Base-by-base conservation (phyloP, 2,113 vertebrate species). In the Tachysurus fulvidraco region DNA sequence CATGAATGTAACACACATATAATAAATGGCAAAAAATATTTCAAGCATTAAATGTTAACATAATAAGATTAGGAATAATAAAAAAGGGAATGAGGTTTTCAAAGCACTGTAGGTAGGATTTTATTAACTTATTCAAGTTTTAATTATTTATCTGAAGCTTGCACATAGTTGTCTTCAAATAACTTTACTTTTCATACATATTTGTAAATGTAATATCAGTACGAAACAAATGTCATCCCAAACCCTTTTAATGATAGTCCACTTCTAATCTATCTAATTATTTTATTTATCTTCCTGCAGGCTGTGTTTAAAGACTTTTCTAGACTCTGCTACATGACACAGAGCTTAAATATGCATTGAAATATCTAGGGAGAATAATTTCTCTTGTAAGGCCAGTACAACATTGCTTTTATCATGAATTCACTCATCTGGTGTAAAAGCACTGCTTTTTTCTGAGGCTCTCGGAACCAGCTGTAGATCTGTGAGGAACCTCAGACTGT, bases 311-410 rank as follows among this genome's bases (percentile, higher is more conserved):
- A 50, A 80, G 25, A 25, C 52, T 73, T 79, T 83, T 83, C 81
- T 30, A 85, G 62, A 76, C 30, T 17, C 59, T 36, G 10, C 85
- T 80, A 52, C 50, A 57, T 5, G 41, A 59, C 41, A 52, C 9
- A 77, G 60, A 21, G 69, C 60, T 25, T 25, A 83, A 82, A 85
- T 84, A 86, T 81, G 59, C 81, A 86, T 84, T 85, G 25, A 88
- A 88, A 73, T 84, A 76, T 84, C 41, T 83, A 88, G 76, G 81
- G 73, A 88, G 71, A 65, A 83, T 85, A 80, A 81, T 88, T 73
- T 65, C 25, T 28, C 65, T 85, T 52, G 79, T 87, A 79, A 84
- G 55, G n/a, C 46, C 28, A 81, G 64, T 44, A 85, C 65, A 77
- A 57, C 73, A 36, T 77, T 82, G 55, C 79, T 76, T 89, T 85